Percentiles rank a stretch among this genome's conserved stretches.
Evolutionary conservation across 1,140 invertebrate species (phyloP).

Genomic region (Drosophila athabasca): DNA sequence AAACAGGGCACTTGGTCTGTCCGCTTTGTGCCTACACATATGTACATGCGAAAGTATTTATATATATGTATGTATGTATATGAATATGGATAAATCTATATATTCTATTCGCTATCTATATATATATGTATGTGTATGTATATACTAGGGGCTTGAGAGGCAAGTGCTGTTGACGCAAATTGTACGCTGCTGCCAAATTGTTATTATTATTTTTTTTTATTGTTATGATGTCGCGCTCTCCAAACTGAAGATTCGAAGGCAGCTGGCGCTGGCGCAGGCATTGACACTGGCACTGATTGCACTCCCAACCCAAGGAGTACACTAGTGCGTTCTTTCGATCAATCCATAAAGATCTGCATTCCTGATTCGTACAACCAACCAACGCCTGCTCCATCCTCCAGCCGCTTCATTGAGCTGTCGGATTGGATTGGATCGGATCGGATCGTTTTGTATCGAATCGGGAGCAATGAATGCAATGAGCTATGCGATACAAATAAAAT

Average conservation of each 20-base stretch:
- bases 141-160: conserved; percentile 34
- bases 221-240: conserved; percentile 48
- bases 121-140: neutral
- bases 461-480: conserved; percentile 18
- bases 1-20: conserved; percentile 10
- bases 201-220: conserved; percentile 45
- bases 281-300: too few relatives aligned
- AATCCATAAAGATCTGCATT: too few relatives aligned
- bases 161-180: conserved; percentile 55
- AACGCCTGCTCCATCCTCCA: too few relatives aligned
- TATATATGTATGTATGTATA: conserved; percentile 1
- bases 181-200: conserved; percentile 44
- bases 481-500: conserved; percentile 9
- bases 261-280: too few relatives aligned
- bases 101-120: conserved; percentile 3
- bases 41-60: neutral
- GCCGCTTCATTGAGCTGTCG: too few relatives aligned
- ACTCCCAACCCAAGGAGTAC: too few relatives aligned
- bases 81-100: conserved; percentile 6
- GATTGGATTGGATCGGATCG: too few relatives aligned
- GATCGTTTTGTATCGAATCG: too few relatives aligned
- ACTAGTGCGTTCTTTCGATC: too few relatives aligned
- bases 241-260: conserved; percentile 10
- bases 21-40: neutral
- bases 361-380: too few relatives aligned